Percentiles rank a stretch among this genome's conserved stretches.
These are phyloP conservation scores for Corythucha ciliata DNA, from an alignment of 2,888 invertebrate genomes.

Conservation along the genomic window DNA sequence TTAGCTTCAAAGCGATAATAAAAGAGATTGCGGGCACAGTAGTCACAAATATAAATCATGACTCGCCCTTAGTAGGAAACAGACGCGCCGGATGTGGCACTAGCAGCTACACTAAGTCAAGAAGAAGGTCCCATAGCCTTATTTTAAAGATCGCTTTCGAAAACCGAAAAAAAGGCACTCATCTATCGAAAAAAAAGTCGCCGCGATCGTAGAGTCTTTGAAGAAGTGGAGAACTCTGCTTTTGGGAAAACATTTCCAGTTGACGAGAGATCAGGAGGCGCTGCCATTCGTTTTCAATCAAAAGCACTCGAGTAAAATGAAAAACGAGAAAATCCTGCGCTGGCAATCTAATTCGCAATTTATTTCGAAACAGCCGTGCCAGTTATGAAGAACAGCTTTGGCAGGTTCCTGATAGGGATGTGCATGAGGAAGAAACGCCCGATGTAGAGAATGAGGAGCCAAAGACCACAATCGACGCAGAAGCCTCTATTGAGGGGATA, in stretches of 20 bases:
- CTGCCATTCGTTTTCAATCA: slow-evolving; percentile 12
- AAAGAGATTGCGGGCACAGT: not conserved
- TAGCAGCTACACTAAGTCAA: slow-evolving; percentile 23
- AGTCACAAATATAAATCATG: not conserved
- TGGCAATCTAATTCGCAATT: too few relatives aligned
- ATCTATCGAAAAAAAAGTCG: slow-evolving; percentile 29
- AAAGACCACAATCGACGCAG: too few relatives aligned
- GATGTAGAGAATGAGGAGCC: too few relatives aligned
- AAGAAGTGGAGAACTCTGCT: not conserved
- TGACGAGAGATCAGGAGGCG: slow-evolving; percentile 27
- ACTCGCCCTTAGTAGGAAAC: slow-evolving; percentile 21
- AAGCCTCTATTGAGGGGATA: too few relatives aligned
- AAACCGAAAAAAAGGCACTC: slow-evolving; percentile 27
- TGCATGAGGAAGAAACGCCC: too few relatives aligned
- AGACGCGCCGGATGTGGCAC: slow-evolving; percentile 17
- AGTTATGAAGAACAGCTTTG: too few relatives aligned
- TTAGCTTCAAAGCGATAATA: not conserved
- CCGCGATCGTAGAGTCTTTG: not conserved
- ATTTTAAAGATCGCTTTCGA: slow-evolving; percentile 22
- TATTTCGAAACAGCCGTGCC: too few relatives aligned
- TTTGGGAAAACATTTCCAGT: slow-evolving; percentile 19
- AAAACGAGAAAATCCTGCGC: too few relatives aligned
- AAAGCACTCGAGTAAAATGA: too few relatives aligned
- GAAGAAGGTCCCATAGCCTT: slow-evolving; percentile 22
- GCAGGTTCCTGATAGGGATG: too few relatives aligned